Evolutionary conservation across 1,140 invertebrate species (phyloP), one percentile per base, ranked within the genome.

Genomic region (Drosophila tristis): DNA sequence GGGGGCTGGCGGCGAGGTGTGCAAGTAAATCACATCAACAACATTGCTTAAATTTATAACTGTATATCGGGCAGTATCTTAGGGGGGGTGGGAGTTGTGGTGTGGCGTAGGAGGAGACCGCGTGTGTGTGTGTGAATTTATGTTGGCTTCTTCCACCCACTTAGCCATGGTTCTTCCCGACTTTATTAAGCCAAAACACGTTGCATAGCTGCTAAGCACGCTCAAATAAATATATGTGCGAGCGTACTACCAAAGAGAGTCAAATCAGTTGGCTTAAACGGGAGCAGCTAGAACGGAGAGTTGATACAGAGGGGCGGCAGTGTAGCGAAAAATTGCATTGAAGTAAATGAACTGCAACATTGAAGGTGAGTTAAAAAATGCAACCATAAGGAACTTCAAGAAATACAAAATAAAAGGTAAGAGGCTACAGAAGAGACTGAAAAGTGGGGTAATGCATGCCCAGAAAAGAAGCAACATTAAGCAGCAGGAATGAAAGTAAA

Each of bases 171-270:
- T 66, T 87, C 76, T 89, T 89, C 77, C 35, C 80, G 85, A 89
- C 84, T 89, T 89, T 89, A 89, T 89, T 89, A 84, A 89, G 84
- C 85, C 84, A 84, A 89, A 87, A 78, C 80, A 85, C 77, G 81
- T 86, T 86, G 76, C 81, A 85, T 86, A 86, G 81, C 63, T 77
- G 81, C 77, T 74, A 86, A 85, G 72, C 84, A 89, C 84, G 84
- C 84, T 80, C 79, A 54, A 72, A 79, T 76, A 87, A 81, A 87
- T 79, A 70, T 74, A 72, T 35, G 8, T 35, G 31, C 9, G 31
- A 35, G 9, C 9, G 31, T 3, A 11, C 20, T 74, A 59, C 68
- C 51, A 72, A 74, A 55, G 60, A 66, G 39, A 55, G 61, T 64
- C 61, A 74, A 74, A 51, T 74, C 70, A 42, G 20, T 16, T 2